Conservation (phyloP, 2,113 vertebrate species). For the Tenrec ecaudatus region DNA sequence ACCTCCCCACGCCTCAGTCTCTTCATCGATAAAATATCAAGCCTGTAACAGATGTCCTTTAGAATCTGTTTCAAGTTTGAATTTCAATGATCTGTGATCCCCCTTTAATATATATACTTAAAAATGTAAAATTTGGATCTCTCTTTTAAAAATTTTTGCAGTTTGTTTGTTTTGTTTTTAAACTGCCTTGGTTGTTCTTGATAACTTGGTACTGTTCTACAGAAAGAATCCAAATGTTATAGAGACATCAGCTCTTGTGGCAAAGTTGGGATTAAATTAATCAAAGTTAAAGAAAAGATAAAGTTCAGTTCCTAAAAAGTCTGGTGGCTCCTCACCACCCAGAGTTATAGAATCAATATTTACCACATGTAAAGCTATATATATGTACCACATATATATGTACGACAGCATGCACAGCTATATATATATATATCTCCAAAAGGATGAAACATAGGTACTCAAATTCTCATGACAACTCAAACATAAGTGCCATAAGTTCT, state of each 20-base stretch:
- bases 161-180: not conserved
- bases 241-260: not conserved
- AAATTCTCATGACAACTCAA: not conserved
- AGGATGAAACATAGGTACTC: not conserved
- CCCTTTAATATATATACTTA: not conserved
- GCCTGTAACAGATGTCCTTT: not conserved
- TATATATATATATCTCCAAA: not conserved
- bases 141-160: not conserved
- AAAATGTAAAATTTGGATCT: not conserved
- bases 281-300: not conserved
- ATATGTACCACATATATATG: too few relatives aligned
- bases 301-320: not conserved
- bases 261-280: not conserved
- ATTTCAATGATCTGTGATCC: not conserved
- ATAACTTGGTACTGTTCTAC: not conserved
- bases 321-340: not conserved
- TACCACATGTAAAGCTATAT: too few relatives aligned
- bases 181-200: not conserved
- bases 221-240: not conserved
- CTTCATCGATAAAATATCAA: not conserved
- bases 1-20: not conserved
- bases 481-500: rapidly evolving
- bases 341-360: not conserved
- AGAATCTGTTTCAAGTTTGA: not conserved
- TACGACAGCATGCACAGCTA: too few relatives aligned